Percentiles rank a stretch among this genome's conserved stretches.
These are phyloP conservation scores for Thera obeliscata DNA, from an alignment of 2,888 invertebrate species.

Conservation along the genomic window DNA sequence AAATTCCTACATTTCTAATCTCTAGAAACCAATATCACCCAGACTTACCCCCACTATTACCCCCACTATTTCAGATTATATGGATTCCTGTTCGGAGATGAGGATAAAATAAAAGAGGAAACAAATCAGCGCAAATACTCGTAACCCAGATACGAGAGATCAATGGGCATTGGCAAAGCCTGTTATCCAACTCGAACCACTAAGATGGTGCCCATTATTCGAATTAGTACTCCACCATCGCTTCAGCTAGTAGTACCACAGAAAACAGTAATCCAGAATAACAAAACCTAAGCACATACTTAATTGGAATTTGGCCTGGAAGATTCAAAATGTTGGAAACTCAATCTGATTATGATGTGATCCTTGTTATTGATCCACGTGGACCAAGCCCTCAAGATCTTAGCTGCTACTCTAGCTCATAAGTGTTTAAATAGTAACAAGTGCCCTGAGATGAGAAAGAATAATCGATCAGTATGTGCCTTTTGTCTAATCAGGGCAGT, in stretches of 20 bases:
- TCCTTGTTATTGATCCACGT: no score
- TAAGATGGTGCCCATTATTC: background rate
- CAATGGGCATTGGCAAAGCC: constrained; percentile 4
- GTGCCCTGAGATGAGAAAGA: no score
- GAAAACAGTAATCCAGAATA: background rate
- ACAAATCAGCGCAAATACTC: constrained; percentile 7
- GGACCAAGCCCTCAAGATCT: no score
- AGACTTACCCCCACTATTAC: background rate
- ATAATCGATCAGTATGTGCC: no score
- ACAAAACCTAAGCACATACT: no score
- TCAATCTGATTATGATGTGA: no score
- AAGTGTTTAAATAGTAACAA: no score
- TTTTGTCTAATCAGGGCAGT: no score
- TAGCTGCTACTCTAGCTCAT: no score
- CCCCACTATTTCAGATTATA: background rate
- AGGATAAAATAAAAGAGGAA: constrained; percentile 1
- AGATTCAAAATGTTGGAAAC: background rate
- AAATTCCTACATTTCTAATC: no score
- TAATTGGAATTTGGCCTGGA: no score
- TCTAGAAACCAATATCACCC: background rate
- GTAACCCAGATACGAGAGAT: constrained; percentile 7
- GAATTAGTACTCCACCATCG: background rate
- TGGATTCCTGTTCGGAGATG: background rate
- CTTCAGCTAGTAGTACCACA: background rate
- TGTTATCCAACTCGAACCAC: background rate